Conservation (phyloP, 2,888 invertebrate genomes). For the Allygus modestus region DNA sequence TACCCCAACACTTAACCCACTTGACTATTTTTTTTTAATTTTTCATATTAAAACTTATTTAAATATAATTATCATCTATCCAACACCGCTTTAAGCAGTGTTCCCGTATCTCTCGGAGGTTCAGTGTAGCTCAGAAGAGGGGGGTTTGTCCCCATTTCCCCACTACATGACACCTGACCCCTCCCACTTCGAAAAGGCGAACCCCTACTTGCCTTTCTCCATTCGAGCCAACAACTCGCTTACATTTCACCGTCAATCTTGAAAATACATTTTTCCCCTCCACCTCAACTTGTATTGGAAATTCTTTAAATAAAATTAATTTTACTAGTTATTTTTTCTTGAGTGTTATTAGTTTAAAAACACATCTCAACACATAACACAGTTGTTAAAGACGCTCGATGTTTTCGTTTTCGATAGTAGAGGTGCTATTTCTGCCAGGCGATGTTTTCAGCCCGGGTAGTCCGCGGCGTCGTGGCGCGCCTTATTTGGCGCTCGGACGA, state of each 20-base stretch:
- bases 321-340: too few species aligned
- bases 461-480: not conserved
- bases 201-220: conserved; percentile 12
- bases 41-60: too few species aligned
- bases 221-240: not conserved
- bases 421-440: not conserved
- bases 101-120: too few species aligned
- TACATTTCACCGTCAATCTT: not conserved
- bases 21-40: too few species aligned
- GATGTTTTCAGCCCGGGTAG: conserved; percentile 19
- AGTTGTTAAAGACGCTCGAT: not conserved
- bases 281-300: not conserved
- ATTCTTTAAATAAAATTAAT: too few species aligned
- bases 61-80: too few species aligned
- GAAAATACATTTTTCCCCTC: not conserved
- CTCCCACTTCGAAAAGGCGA: not conserved
- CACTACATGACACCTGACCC: conserved; percentile 15
- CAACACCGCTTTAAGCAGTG: too few species aligned
- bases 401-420: not conserved
- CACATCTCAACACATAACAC: not conserved
- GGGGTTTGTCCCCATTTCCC: not conserved
- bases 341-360: too few species aligned
- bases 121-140: too few species aligned
- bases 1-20: too few species aligned
- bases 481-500: conserved; percentile 25